Evolutionary conservation across 2,113 vertebrate genomes (phyloP).

Genomic region (Hippoglossus stenolepis): DNA sequence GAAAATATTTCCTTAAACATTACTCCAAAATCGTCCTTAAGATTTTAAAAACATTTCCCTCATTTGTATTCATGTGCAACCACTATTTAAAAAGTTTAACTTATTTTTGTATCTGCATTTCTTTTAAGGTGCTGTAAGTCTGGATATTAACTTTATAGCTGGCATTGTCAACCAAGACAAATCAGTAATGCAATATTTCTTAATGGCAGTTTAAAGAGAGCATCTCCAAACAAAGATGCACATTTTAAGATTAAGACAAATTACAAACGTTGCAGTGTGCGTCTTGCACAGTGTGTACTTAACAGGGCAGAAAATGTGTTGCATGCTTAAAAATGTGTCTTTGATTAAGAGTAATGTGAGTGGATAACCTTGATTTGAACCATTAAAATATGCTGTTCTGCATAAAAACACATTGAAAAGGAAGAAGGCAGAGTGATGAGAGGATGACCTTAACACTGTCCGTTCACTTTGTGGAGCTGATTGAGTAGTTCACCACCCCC

Average conservation of each 20-base stretch:
- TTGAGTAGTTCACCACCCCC: conserved; percentile 33
- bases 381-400: background rate
- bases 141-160: background rate
- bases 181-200: too few species aligned
- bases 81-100: too few species aligned
- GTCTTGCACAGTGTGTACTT: background rate
- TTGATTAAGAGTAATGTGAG: background rate
- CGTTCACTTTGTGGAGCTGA: conserved; percentile 30
- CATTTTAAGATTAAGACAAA: background rate
- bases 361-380: conserved; percentile 17
- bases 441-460: conserved; percentile 31
- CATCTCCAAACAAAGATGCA: background rate
- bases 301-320: background rate
- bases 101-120: background rate
- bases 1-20: too few species aligned
- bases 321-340: background rate
- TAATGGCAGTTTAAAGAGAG: too few species aligned
- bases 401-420: conserved; percentile 7
- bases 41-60: too few species aligned
- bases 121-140: background rate
- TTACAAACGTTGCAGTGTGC: background rate
- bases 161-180: background rate
- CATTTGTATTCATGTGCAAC: too few species aligned
- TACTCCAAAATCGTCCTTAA: too few species aligned
- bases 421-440: background rate